Conservation (phyloP, 2,797 vertebrate genomes). For the Novumbra hubbsi region DNA sequence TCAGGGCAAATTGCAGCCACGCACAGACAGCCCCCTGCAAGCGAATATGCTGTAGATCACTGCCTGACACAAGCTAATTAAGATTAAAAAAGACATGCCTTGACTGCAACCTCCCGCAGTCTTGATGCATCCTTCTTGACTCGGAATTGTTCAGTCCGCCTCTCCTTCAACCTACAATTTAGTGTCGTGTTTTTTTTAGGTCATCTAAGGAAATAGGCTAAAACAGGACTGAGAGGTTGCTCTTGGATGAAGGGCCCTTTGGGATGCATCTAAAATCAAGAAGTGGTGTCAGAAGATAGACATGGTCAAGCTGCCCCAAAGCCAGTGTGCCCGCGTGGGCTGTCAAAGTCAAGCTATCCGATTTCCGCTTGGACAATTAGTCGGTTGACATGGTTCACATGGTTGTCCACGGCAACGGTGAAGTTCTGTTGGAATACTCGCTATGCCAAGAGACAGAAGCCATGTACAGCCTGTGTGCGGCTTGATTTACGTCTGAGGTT, state of each 20-base stretch:
- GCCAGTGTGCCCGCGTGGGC: background rate
- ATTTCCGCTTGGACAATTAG: background rate
- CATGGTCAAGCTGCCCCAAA: background rate
- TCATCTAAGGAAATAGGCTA: background rate
- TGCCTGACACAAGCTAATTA: constrained; percentile 62
- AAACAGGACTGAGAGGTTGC: background rate
- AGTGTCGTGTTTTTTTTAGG: background rate
- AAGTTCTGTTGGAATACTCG: background rate
- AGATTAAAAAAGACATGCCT: constrained; percentile 51
- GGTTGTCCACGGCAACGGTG: constrained; percentile 1
- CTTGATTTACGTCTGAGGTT: no score
- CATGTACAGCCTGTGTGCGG: background rate
- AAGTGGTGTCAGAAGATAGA: background rate
- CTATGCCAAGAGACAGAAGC: background rate
- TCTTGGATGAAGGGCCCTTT: background rate
- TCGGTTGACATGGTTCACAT: background rate
- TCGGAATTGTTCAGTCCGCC: background rate
- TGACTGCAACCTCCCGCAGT: constrained; percentile 5
- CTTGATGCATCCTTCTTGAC: background rate
- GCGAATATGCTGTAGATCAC: constrained; percentile 60
- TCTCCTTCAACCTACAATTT: background rate
- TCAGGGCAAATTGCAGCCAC: constrained; percentile 64
- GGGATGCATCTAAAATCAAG: background rate
- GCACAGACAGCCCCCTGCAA: constrained; percentile 28
- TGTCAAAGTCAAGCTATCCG: background rate